A percentile compares a stretch with the other conserved stretches of the same genome.
Conservation (phyloP, 2,113 vertebrate species). For the Gymnocephalus cernua region DNA sequence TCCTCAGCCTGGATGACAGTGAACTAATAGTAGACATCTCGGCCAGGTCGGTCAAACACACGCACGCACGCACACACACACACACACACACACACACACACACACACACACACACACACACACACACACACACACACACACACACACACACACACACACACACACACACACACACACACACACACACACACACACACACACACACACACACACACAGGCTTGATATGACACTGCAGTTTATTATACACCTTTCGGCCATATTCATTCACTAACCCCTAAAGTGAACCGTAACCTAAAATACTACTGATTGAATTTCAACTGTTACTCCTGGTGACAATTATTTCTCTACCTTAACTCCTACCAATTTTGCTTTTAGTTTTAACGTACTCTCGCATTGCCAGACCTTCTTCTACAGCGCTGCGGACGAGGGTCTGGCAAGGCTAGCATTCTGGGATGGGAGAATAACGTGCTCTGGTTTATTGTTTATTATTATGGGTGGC, state of each 20-base stretch:
- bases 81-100: background rate
- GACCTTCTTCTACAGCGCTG: no score
- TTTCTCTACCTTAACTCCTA: background rate
- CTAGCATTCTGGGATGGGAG: no score
- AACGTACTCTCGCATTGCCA: no score
- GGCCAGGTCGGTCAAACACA: slow-evolving; percentile 73
- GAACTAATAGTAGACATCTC: slow-evolving; percentile 74
- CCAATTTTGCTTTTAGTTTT: no score
- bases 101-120: background rate
- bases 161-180: background rate
- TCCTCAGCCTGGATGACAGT: slow-evolving; percentile 73
- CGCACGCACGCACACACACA: background rate
- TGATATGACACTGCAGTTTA: no score
- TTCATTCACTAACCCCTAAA: background rate
- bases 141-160: background rate
- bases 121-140: background rate
- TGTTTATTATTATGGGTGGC: no score
- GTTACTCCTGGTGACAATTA: background rate
- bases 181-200: background rate
- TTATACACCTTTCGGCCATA: no score
- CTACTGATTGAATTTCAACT: background rate
- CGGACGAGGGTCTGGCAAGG: no score
- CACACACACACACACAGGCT: background rate
- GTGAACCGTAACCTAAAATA: background rate
- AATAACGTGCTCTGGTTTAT: no score